Percentiles rank a stretch among this genome's conserved stretches.
Evolutionary conservation across 2,888 invertebrate genomes (phyloP).

Genomic region (Drosophila longiperda): DNA sequence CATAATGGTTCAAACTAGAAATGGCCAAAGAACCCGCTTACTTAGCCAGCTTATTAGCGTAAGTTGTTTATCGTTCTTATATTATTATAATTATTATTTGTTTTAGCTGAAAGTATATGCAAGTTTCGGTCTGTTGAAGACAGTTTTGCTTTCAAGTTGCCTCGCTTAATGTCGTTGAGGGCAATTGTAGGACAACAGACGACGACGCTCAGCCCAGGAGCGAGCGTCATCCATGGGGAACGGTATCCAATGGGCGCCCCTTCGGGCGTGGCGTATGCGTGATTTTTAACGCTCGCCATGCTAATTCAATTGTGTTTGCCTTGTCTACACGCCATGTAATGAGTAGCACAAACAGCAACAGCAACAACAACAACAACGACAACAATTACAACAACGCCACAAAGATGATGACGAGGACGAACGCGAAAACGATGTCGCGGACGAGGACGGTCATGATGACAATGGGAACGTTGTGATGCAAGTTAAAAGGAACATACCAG

Average conservation of each 20-base stretch:
- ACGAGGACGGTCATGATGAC: slow-evolving; percentile 26
- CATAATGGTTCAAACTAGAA: background rate
- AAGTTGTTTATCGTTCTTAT: background rate
- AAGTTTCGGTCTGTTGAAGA: slow-evolving; percentile 19
- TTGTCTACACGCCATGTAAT: slow-evolving; percentile 79
- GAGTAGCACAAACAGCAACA: slow-evolving; percentile 73
- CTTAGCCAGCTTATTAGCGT: background rate
- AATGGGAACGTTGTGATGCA: slow-evolving; percentile 34
- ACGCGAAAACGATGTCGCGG: slow-evolving; percentile 37
- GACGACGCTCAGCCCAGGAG: slow-evolving; percentile 12
- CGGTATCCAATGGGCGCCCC: slow-evolving; percentile 29
- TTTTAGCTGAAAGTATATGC: slow-evolving; percentile 21
- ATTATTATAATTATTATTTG: slow-evolving; percentile 1
- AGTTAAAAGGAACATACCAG: slow-evolving; percentile 28
- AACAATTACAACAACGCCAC: slow-evolving; percentile 10
- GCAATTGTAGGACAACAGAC: slow-evolving; percentile 73
- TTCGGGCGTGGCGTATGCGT: slow-evolving; percentile 72
- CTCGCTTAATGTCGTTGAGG: slow-evolving; percentile 59
- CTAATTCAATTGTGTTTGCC: slow-evolving; percentile 80
- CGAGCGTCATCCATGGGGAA: slow-evolving; percentile 50
- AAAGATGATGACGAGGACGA: slow-evolving; percentile 55
- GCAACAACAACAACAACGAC: slow-evolving; percentile 40
- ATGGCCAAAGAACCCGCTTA: background rate
- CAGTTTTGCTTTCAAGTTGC: slow-evolving; percentile 18
- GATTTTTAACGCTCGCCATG: slow-evolving; percentile 75